Evolutionary conservation across 2,113 vertebrate genomes (phyloP).

Genomic region (Sinocyclocheilus maitianheensis): DNA sequence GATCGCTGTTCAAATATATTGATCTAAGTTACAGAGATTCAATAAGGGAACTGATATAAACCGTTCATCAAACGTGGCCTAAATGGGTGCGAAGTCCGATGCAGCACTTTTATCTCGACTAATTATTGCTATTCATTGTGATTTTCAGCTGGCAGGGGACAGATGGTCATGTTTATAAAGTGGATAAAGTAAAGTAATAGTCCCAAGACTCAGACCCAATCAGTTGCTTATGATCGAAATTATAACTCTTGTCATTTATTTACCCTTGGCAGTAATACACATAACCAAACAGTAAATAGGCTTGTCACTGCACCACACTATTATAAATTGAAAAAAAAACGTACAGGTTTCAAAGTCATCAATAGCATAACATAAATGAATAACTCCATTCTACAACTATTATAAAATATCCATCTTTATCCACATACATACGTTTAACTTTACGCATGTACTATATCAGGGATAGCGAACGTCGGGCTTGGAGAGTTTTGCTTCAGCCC

Average conservation of each 20-base stretch:
- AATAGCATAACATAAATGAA: neutral
- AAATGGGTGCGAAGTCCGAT: conserved; percentile 62
- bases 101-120: conserved; percentile 56
- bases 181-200: neutral
- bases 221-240: neutral
- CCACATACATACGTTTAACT: neutral
- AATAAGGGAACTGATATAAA: conserved; percentile 20
- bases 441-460: neutral
- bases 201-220: neutral
- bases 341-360: too few relatives aligned
- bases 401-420: neutral
- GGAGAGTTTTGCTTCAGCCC: too few relatives aligned
- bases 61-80: conserved; percentile 20
- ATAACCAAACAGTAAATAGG: too few relatives aligned
- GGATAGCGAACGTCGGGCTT: too few relatives aligned
- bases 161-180: conserved; percentile 51
- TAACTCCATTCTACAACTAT: neutral
- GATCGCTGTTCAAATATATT: too few relatives aligned
- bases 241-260: neutral
- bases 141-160: neutral
- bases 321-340: too few relatives aligned
- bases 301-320: too few relatives aligned
- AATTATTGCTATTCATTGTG: conserved; percentile 60
- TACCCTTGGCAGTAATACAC: too few relatives aligned
- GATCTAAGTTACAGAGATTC: neutral